A percentile compares a stretch with the other conserved stretches of the same genome.
phyloP scores from a whole-genome alignment of 2,888 invertebrate genomes.

The Eupithecia tripunctaria region DNA sequence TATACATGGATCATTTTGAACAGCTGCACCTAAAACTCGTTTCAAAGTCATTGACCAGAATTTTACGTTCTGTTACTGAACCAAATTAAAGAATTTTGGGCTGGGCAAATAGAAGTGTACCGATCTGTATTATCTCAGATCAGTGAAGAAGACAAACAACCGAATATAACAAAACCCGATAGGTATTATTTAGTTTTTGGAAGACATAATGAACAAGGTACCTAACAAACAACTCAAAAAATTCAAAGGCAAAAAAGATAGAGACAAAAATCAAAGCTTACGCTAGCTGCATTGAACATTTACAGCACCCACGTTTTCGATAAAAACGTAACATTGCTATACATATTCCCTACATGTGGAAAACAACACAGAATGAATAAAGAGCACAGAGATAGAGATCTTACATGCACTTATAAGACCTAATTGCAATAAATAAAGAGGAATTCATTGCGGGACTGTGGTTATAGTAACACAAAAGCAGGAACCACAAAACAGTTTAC shows the following conservation, averaged over 20 bases:
- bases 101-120: not conserved
- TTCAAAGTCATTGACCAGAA: not conserved
- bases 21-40: slow-evolving; percentile 32
- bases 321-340: slow-evolving; percentile 20
- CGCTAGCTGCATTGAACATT: slow-evolving; percentile 20
- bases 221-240: slow-evolving; percentile 1
- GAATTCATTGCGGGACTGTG: slow-evolving; percentile 60
- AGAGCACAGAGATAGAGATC: slow-evolving; percentile 60
- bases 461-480: slow-evolving; percentile 76
- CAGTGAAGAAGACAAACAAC: slow-evolving; percentile 31
- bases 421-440: slow-evolving; percentile 33
- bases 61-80: not conserved
- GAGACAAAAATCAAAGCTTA: slow-evolving; percentile 20
- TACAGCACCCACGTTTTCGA: slow-evolving; percentile 19
- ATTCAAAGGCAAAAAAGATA: slow-evolving; percentile 2
- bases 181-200: not conserved
- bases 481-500: slow-evolving; percentile 75
- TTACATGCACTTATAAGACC: slow-evolving; percentile 66
- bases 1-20: slow-evolving; percentile 16
- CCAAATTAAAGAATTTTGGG: not conserved
- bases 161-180: slow-evolving; percentile 15
- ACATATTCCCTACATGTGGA: slow-evolving; percentile 45
- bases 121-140: slow-evolving; percentile 10
- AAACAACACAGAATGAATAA: slow-evolving; percentile 63
- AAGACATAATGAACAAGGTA: slow-evolving; percentile 9